Percentiles rank a stretch among this genome's conserved stretches.
Evolutionary conservation across 1,140 invertebrate genomes (phyloP).

Genomic region (Thalassaphorura encarpata): DNA sequence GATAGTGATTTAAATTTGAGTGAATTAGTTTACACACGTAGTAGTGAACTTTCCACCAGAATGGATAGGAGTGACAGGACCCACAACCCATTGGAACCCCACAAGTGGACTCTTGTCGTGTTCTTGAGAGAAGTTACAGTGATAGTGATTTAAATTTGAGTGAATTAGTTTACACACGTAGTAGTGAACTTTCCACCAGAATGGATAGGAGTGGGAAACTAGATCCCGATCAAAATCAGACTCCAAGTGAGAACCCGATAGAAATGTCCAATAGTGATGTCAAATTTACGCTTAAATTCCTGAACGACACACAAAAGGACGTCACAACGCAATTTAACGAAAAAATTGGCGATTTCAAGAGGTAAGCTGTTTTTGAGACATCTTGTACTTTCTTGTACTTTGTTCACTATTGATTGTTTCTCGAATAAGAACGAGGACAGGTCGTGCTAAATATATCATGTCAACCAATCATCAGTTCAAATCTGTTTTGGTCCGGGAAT

Average conservation of each 20-base stretch:
- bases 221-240: neutral
- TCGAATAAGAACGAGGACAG: neutral
- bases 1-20: neutral
- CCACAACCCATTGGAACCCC: too few species aligned
- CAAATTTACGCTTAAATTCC: conserved; percentile 53
- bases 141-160: neutral
- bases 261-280: neutral
- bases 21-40: neutral
- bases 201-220: neutral
- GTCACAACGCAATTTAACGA: conserved; percentile 65
- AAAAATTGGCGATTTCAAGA: conserved; percentile 74
- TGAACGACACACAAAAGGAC: conserved; percentile 72
- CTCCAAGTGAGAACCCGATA: neutral
- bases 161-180: neutral
- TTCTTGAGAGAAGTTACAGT: neutral
- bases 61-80: neutral
- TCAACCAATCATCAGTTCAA: conserved; percentile 5
- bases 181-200: neutral
- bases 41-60: neutral
- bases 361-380: conserved; percentile 47
- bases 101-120: neutral
- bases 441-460: neutral
- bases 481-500: neutral
- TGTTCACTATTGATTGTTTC: too few species aligned
- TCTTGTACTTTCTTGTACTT: too few species aligned